phyloP scores from a whole-genome alignment of 2,113 vertebrate species.

The Ctenodactylus gundi region DNA sequence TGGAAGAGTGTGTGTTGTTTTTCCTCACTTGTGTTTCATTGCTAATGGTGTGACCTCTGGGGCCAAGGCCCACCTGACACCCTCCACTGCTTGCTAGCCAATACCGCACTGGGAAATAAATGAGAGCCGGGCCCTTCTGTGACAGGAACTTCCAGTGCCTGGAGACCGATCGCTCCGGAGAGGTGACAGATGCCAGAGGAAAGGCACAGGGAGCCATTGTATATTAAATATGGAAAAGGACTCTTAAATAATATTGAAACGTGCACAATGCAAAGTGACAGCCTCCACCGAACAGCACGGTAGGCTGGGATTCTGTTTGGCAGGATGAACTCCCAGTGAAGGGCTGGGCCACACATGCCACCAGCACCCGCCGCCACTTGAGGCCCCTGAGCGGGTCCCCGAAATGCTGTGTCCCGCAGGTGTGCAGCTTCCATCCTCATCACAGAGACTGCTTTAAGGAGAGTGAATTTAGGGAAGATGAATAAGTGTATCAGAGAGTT shows the following conservation, averaged over 20 bases:
- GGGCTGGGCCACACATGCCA: constrained; percentile 55
- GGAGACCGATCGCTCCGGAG: constrained; percentile 73
- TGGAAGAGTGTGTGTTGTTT: constrained; percentile 23
- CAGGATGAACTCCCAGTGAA: constrained; percentile 70
- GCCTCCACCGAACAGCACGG: constrained; percentile 65
- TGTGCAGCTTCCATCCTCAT: neutral
- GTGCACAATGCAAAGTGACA: constrained; percentile 66
- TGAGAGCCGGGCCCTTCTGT: constrained; percentile 56
- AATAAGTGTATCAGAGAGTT: neutral
- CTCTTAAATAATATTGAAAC: constrained; percentile 77
- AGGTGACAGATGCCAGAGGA: constrained; percentile 72
- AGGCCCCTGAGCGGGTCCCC: neutral
- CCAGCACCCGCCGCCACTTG: too few species aligned
- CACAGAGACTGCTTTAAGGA: constrained; percentile 12
- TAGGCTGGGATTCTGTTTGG: constrained; percentile 51
- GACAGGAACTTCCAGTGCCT: constrained; percentile 65
- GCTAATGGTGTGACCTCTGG: constrained; percentile 44
- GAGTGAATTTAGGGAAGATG: neutral
- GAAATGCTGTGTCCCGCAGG: neutral
- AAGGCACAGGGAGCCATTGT: constrained; percentile 71
- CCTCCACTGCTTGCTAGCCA: neutral
- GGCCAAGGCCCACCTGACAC: neutral
- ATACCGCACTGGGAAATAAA: constrained; percentile 20
- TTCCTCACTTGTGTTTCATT: constrained; percentile 28
- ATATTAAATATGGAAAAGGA: constrained; percentile 77